Conservation (phyloP, 1,140 invertebrate genomes). For the Vanessa atalanta region DNA sequence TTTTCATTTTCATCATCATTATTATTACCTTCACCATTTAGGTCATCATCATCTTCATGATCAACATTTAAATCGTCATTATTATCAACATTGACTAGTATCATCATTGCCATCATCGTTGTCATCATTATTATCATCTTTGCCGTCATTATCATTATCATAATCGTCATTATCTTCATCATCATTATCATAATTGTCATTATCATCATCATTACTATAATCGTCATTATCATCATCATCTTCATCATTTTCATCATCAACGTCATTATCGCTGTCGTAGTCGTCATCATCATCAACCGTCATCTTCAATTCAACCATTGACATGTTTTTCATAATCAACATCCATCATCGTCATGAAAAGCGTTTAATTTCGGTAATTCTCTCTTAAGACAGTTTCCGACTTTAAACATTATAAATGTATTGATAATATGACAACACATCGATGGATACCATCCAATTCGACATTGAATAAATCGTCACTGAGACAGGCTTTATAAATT, state of each 20-base stretch:
- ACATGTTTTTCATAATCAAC: too few species aligned
- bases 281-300: not conserved
- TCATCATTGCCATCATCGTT: not conserved
- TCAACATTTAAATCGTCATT: not conserved
- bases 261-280: conserved; percentile 3
- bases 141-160: not conserved
- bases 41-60: not conserved
- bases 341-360: not conserved
- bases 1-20: not conserved
- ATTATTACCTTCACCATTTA: not conserved
- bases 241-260: not conserved
- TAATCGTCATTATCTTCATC: not conserved
- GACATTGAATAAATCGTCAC: conserved; percentile 28
- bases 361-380: not conserved
- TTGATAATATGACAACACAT: not conserved
- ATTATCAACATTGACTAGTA: not conserved
- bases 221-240: conserved; percentile 1
- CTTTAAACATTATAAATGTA: conserved; percentile 3
- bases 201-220: not conserved
- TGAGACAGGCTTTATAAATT: conserved; percentile 42
- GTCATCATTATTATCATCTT: not conserved
- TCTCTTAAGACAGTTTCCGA: conserved; percentile 14
- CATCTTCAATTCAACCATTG: not conserved
- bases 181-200: not conserved
- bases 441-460: not conserved